Conservation (phyloP, 2,797 vertebrate species). For the Acanthurus lineatus region DNA sequence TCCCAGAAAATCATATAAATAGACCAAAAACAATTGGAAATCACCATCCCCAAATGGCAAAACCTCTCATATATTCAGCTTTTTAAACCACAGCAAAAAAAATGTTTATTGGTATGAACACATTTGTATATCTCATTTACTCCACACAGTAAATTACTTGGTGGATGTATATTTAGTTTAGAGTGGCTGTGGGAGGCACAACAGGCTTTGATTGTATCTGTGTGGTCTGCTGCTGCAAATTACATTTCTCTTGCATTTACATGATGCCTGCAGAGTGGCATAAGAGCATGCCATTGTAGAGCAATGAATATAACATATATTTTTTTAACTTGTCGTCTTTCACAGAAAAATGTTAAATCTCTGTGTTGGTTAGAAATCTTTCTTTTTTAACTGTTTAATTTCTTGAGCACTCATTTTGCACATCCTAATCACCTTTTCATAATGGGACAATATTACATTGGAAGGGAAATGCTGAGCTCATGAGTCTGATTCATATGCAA, state of each 20-base stretch:
- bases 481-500: not conserved
- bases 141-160: not conserved
- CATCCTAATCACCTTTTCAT: not conserved
- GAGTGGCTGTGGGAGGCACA: conserved; percentile 11
- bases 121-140: not conserved
- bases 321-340: not conserved
- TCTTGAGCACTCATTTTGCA: not conserved
- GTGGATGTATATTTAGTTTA: not conserved
- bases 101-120: not conserved
- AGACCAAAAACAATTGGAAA: not conserved
- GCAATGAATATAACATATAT: no score
- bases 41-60: not conserved
- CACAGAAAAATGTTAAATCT: not conserved
- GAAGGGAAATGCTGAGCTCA: not conserved
- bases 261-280: not conserved
- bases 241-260: conserved; percentile 3
- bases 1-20: not conserved
- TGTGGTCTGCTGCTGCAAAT: conserved; percentile 27
- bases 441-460: not conserved
- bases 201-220: conserved; percentile 25
- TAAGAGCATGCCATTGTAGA: not conserved
- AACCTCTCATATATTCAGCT: not conserved
- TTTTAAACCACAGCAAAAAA: not conserved
- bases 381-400: not conserved
- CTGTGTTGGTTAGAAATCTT: not conserved